Evolutionary conservation across 2,888 invertebrate genomes (phyloP), one percentile per base, ranked within the genome.

Genomic region (Vesta saturnalis): DNA sequence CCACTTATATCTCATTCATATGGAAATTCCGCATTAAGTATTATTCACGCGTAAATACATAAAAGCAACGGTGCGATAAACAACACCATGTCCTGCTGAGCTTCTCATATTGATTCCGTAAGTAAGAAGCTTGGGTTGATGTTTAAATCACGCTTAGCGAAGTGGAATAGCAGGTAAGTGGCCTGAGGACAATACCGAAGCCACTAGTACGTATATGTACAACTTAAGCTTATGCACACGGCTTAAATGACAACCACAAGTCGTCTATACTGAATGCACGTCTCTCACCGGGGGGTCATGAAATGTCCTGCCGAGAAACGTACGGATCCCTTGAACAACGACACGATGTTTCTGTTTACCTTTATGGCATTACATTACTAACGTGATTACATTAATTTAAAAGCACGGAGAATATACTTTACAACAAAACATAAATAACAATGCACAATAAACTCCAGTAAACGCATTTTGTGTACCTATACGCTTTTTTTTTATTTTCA

Each of bases 91-190:
- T 69, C 71, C 60, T 66, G 66, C 69, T 64, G 71, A 19, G 71
- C 54, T 69, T 62, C 64, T 67, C 73, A 72, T 71, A 71, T 72
- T 71, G 71, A 72, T 72, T 71, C 71, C 69, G 69, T 66, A 71
- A 64, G 72, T 72, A 72, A 72, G 72, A 65, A 71, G 72, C 72
- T 71, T 71, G 69, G 60, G 61, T 64, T 71, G 69, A 71, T 68
- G 72, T 69, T 71, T 72, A 72, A 72, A 72, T 72, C 72, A 72
- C 71, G 71, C 65, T 72, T 72, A 72, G 66, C 57, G 57, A 59
- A 63, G 67, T 58, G 63, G 58, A 65, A 62, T 68, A 63, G 65
- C 68, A 68, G 70, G 67, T 72, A 67, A 64, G 70, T 68, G 72
- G 59, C 65, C 64, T 58, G 60, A 52, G 64, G 67, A 70, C 72